phyloP scores from a whole-genome alignment of 1,140 invertebrate species.

The Ceratoteleas bidentatus region DNA sequence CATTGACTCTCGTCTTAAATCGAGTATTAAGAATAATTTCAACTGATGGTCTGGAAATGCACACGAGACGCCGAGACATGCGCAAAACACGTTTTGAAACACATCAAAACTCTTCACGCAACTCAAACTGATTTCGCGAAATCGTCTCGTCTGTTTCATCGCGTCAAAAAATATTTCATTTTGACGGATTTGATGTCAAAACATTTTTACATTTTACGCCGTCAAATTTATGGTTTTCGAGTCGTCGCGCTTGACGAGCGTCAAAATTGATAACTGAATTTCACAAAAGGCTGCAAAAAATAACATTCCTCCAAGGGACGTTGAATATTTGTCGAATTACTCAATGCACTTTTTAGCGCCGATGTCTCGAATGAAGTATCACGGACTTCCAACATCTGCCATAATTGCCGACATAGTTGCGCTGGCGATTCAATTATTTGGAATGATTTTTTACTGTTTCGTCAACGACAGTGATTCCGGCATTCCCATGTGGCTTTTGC shows the following conservation, averaged over 20 bases:
- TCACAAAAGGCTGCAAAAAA: neutral
- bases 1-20: neutral
- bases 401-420: slow-evolving; percentile 81
- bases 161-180: too few relatives aligned
- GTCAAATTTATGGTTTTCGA: too few relatives aligned
- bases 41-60: neutral
- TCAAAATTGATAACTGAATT: neutral
- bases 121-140: slow-evolving; percentile 24
- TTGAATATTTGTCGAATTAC: slow-evolving; percentile 2
- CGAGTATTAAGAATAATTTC: neutral
- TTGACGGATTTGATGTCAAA: neutral
- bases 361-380: slow-evolving; percentile 76
- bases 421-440: slow-evolving; percentile 72
- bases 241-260: neutral
- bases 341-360: slow-evolving; percentile 74
- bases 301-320: neutral
- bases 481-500: slow-evolving; percentile 83
- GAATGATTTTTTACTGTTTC: slow-evolving; percentile 58
- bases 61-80: slow-evolving; percentile 11
- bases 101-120: slow-evolving; percentile 31
- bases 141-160: too few relatives aligned
- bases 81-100: slow-evolving; percentile 31
- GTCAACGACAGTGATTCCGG: slow-evolving; percentile 53
- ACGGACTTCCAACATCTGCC: slow-evolving; percentile 33
- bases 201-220: neutral